A percentile compares a stretch with the other conserved stretches of the same genome.
Conservation (phyloP, 1,140 invertebrate genomes). For the Onthophagus taurus region DNA sequence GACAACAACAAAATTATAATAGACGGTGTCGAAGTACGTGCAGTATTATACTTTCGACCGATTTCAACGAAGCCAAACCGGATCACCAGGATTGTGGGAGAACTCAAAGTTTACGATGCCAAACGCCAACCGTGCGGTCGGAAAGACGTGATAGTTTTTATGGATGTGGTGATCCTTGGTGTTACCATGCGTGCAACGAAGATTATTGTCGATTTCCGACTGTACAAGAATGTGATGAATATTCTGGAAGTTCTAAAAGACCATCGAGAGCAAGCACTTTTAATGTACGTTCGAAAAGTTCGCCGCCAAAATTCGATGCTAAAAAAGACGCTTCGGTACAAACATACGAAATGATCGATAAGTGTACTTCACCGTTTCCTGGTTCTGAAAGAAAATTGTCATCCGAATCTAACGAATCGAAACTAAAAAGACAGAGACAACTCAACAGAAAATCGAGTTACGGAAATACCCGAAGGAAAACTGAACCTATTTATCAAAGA, state of each 20-base stretch:
- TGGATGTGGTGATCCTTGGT: constrained; percentile 36
- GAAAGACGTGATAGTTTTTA: constrained; percentile 22
- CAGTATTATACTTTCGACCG: constrained; percentile 51
- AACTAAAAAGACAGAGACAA: constrained; percentile 16
- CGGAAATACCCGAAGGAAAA: constrained; percentile 18
- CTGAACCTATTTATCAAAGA: constrained; percentile 23
- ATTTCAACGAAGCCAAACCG: constrained; percentile 13
- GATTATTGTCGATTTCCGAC: constrained; percentile 33
- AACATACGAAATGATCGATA: constrained; percentile 42
- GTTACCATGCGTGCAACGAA: constrained; percentile 33
- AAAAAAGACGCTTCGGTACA: constrained; percentile 44
- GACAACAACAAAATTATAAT: constrained; percentile 34
- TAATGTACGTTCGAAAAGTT: constrained; percentile 27
- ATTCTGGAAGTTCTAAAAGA: constrained; percentile 12
- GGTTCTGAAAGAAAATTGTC: constrained; percentile 11
- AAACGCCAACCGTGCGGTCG: constrained; percentile 24
- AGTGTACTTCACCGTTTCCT: constrained; percentile 33
- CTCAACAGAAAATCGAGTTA: constrained; percentile 19
- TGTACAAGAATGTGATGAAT: constrained; percentile 40
- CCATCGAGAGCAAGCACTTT: constrained; percentile 28
- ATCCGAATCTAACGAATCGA: constrained; percentile 10
- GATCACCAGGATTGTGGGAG: constrained; percentile 22
- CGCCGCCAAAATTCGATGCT: constrained; percentile 20
- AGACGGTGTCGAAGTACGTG: constrained; percentile 54
- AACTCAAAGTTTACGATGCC: constrained; percentile 35